Evolutionary conservation across 1,140 invertebrate species (phyloP).

Genomic region (Trachelipus rathkii): DNA sequence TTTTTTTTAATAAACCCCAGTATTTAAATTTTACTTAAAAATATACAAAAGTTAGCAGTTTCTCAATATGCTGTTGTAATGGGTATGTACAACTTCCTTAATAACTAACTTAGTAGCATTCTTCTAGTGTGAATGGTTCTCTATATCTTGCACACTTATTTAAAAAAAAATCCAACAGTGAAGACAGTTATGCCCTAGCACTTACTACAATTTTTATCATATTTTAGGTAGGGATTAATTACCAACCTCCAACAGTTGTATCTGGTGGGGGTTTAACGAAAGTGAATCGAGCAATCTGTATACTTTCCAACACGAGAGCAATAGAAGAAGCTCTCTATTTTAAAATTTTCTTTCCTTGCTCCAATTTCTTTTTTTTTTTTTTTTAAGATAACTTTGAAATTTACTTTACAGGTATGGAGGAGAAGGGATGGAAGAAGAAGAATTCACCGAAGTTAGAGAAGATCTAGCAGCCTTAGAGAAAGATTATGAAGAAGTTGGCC

Average conservation of each 20-base stretch:
- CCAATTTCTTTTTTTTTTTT: no score
- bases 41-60: no score
- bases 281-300: slow-evolving; percentile 77
- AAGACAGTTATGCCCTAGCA: neutral
- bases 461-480: slow-evolving; percentile 65
- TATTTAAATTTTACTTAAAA: no score
- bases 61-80: no score
- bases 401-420: slow-evolving; percentile 52
- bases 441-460: slow-evolving; percentile 67
- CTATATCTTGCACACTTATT: no score
- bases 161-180: neutral
- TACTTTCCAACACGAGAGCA: slow-evolving; percentile 66
- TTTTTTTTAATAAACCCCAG: no score
- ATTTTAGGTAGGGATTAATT: slow-evolving; percentile 53
- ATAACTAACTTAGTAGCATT: no score
- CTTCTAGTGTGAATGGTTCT: no score
- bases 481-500: slow-evolving; percentile 63
- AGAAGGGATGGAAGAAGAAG: slow-evolving; percentile 73
- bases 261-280: slow-evolving; percentile 68
- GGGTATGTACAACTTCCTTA: no score
- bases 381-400: neutral
- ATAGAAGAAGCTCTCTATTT: slow-evolving; percentile 62
- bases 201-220: slow-evolving; percentile 72
- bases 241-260: slow-evolving; percentile 57
- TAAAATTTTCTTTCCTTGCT: no score